A percentile compares a stretch with the other conserved stretches of the same genome.
These are phyloP conservation scores for Pangasius larnaudii DNA, from an alignment of 2,797 vertebrate species.

Conservation along the genomic window DNA sequence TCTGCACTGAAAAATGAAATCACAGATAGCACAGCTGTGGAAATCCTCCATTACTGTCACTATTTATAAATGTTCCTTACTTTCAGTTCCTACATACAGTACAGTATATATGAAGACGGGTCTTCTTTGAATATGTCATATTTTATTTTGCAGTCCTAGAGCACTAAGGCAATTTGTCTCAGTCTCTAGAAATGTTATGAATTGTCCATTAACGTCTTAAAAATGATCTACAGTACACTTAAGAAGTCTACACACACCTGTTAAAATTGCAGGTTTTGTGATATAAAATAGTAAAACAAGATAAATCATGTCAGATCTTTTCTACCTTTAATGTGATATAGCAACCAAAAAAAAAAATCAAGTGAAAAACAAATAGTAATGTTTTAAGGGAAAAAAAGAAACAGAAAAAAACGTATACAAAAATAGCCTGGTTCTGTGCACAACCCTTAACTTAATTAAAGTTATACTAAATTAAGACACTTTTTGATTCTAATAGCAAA, in stretches of 20 bases:
- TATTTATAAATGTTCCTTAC: neutral
- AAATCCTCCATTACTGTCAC: slow-evolving; percentile 10
- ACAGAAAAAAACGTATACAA: neutral
- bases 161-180: neutral
- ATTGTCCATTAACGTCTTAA: neutral
- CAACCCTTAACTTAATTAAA: neutral
- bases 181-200: neutral
- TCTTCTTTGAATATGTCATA: neutral
- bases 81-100: neutral
- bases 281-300: neutral
- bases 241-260: neutral
- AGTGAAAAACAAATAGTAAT: neutral
- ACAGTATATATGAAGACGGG: neutral
- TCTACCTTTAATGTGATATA: neutral
- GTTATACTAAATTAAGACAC: neutral
- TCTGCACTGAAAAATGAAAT: neutral
- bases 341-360: neutral
- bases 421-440: neutral
- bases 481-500: neutral
- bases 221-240: neutral
- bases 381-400: neutral
- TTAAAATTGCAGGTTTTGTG: neutral
- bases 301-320: neutral
- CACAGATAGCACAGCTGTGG: neutral
- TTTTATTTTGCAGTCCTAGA: neutral